Percentiles rank a stretch among this genome's conserved stretches.
phyloP scores from a whole-genome alignment of 2,888 invertebrate genomes.

The Ormyrus pomaceus region DNA sequence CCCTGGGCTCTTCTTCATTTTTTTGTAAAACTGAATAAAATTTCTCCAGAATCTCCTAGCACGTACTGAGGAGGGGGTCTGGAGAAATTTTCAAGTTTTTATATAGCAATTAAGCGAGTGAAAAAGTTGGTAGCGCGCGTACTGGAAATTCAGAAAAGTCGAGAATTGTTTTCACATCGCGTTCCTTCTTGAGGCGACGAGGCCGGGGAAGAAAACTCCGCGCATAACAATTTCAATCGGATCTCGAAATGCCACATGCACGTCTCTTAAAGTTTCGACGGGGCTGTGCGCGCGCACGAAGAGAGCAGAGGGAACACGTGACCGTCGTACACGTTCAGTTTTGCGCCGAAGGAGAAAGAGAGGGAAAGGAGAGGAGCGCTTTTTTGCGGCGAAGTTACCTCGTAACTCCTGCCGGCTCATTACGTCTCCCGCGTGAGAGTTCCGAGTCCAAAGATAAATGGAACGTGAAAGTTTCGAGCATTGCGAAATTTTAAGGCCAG shows the following conservation, averaged over 20 bases:
- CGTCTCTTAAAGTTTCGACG: constrained; percentile 47
- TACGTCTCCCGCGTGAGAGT: constrained; percentile 58
- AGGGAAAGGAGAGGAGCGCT: constrained; percentile 33
- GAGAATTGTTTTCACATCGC: constrained; percentile 53
- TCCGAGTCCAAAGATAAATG: constrained; percentile 60
- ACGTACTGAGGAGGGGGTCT: background rate
- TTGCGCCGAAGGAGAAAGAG: background rate
- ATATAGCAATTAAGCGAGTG: constrained; percentile 35
- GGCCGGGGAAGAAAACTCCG: constrained; percentile 43
- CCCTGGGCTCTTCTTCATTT: too few species aligned
- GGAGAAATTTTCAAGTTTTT: constrained; percentile 33
- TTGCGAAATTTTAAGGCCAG: constrained; percentile 58
- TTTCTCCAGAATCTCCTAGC: too few species aligned
- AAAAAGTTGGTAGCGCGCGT: background rate
- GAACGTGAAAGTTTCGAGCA: constrained; percentile 59
- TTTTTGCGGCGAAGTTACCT: constrained; percentile 58
- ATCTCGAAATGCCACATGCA: constrained; percentile 57
- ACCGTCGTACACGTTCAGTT: constrained; percentile 45
- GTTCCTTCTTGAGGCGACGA: constrained; percentile 28
- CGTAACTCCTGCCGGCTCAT: constrained; percentile 60
- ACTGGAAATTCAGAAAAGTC: constrained; percentile 33
- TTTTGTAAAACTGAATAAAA: too few species aligned
- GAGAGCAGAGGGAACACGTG: constrained; percentile 51
- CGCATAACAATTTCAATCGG: constrained; percentile 59
- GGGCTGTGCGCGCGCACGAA: constrained; percentile 26